Percentiles rank a stretch among this genome's conserved stretches.
These are phyloP conservation scores for Chaetophractus vellerosus DNA, from an alignment of 2,797 vertebrate genomes.

Conservation along the genomic window DNA sequence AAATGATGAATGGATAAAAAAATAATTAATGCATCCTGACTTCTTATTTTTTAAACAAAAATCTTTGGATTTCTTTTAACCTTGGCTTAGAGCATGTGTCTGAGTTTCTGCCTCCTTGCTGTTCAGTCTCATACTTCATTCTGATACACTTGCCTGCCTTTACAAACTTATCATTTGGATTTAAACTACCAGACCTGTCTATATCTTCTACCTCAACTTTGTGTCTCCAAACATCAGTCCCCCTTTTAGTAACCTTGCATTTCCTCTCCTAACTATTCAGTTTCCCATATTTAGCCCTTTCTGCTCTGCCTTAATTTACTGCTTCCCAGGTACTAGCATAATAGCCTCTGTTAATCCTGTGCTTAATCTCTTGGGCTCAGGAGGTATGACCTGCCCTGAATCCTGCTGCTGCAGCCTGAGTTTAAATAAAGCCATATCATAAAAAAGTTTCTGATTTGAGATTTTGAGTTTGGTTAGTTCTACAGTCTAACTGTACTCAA, in stretches of 20 bases:
- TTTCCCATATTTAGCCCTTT: not conserved
- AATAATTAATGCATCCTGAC: not conserved
- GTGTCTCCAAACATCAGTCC: not conserved
- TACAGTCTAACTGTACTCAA: not conserved
- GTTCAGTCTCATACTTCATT: not conserved
- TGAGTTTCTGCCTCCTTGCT: not conserved
- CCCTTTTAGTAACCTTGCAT: not conserved
- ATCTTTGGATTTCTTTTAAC: not conserved
- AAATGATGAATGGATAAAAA: constrained; percentile 14
- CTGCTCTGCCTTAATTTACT: not conserved
- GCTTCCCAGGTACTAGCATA: not conserved
- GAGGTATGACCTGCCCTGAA: not conserved
- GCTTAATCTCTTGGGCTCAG: not conserved
- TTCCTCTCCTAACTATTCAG: not conserved
- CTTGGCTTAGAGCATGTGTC: not conserved
- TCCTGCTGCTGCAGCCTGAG: not conserved
- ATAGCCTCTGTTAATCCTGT: not conserved
- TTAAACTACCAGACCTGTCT: not conserved
- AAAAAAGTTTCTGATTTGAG: not conserved
- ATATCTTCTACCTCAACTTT: not conserved
- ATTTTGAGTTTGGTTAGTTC: not conserved
- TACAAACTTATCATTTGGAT: not conserved
- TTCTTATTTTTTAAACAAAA: constrained; percentile 21
- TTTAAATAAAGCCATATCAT: not conserved
- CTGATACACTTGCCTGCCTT: not conserved